Base-by-base conservation (phyloP, 2,888 invertebrate species). In the Apotomis betuletana region DNA sequence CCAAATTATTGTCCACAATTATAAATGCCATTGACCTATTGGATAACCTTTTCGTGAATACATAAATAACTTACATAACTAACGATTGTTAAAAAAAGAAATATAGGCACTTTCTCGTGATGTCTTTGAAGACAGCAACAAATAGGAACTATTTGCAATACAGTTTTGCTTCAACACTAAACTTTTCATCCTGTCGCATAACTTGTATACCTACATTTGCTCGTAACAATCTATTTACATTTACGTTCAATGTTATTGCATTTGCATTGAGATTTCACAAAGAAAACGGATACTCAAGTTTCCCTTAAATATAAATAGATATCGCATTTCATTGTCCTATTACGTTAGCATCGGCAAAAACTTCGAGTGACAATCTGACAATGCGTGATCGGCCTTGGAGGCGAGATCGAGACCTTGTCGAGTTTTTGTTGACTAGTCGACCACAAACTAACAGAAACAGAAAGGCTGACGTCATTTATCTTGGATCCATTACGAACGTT, bases 371-470 rank as follows among this genome's bases (percentile, higher is more conserved):
- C 72, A 72, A 68, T 68, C 49, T 58, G 63, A 68, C 72, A 72
- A 68, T 68, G 72, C 72, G 15, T 72, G 62, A 63, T 58, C 63
- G 68, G 58, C 72, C 72, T 72, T 72, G 72, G 13, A 27, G 15
- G 63, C 54, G 63, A 63, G 72, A 68, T 62, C 68, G 57, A 68
- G 72, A 63, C 67, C 72, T 68, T 67, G 72, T 38, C 46, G 46
- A 63, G 38, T 72, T 72, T 68, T 72, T 68, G 61, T 67, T 51
- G 67, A 57, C 61, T 49, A 38, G 38, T 27, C 49, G 67, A 63
- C 67, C 58, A 67, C 65, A 55, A 67, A 67, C 51, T 8, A 49
- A 62, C 57, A 51, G 62, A 72, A 72, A 72, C 72, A 59, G 72
- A 72, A 72, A 68, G 62, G 67, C 44, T 72, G 68, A 68, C 63